These are phyloP conservation scores for Staurois parvus DNA, from an alignment of 2,797 vertebrate genomes.

Conservation along the genomic window DNA sequence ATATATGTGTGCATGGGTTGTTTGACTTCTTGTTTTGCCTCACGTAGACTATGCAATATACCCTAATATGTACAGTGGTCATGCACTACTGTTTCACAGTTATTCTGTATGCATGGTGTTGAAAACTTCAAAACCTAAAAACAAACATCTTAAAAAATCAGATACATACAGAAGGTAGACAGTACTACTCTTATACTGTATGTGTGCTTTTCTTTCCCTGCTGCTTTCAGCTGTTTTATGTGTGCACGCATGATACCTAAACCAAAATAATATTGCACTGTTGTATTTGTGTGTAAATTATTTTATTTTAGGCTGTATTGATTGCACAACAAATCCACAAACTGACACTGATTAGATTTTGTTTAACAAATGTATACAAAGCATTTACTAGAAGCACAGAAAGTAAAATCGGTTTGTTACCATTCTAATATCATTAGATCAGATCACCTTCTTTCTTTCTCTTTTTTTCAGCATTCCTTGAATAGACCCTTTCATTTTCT, in stretches of 20 bases:
- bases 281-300: not conserved
- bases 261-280: not conserved
- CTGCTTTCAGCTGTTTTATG: not conserved
- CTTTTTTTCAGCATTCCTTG: constrained; percentile 28
- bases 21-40: no score
- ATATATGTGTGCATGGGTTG: no score
- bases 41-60: no score
- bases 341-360: constrained; percentile 13
- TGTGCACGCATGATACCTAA: not conserved
- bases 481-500: constrained; percentile 71
- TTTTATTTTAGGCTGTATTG: constrained; percentile 5
- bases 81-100: no score
- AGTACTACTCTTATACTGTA: no score
- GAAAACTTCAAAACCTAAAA: no score
- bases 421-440: constrained; percentile 13
- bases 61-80: no score
- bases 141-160: no score
- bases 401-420: not conserved
- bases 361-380: not conserved
- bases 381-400: not conserved
- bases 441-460: constrained; percentile 19
- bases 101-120: no score
- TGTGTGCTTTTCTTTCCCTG: not conserved
- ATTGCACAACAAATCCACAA: constrained; percentile 13
- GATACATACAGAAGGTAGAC: no score